These are phyloP conservation scores for Agriopis marginaria DNA, from an alignment of 2,888 invertebrate species.

Conservation along the genomic window DNA sequence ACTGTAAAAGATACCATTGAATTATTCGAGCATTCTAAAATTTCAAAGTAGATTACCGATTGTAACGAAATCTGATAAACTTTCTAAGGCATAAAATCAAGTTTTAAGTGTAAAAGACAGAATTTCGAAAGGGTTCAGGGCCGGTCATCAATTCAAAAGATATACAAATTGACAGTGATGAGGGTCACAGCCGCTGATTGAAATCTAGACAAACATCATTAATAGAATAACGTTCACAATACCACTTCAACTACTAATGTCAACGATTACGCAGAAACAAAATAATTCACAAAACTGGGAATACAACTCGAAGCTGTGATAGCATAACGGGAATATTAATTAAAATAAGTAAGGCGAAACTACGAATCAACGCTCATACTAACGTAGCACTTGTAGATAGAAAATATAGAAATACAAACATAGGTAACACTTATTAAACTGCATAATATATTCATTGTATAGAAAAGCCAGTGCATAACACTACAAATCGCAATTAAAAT, in stretches of 20 bases:
- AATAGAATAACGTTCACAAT: slow-evolving; percentile 32
- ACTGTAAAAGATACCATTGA: slow-evolving; percentile 12
- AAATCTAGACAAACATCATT: slow-evolving; percentile 38
- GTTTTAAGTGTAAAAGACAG: slow-evolving; percentile 38
- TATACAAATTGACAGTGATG: slow-evolving; percentile 48
- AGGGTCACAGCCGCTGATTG: slow-evolving; percentile 43
- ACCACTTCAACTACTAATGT: slow-evolving; percentile 19
- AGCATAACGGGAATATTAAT: background rate
- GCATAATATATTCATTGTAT: slow-evolving; percentile 6
- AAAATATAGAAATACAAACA: background rate
- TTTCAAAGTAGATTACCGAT: slow-evolving; percentile 33
- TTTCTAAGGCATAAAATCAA: slow-evolving; percentile 36
- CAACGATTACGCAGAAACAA: background rate
- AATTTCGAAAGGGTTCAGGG: slow-evolving; percentile 38
- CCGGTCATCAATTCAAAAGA: slow-evolving; percentile 42
- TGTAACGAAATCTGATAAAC: slow-evolving; percentile 37
- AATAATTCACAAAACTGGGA: too few species aligned
- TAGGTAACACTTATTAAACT: background rate
- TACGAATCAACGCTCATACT: background rate
- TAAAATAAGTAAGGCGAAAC: background rate
- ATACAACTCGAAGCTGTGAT: background rate
- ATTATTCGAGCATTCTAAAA: slow-evolving; percentile 27
- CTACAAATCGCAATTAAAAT: slow-evolving; percentile 61
- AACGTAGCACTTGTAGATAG: background rate
- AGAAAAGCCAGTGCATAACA: slow-evolving; percentile 33